Conservation (phyloP, 2,888 invertebrate species). For the Xestobium rufovillosum region DNA sequence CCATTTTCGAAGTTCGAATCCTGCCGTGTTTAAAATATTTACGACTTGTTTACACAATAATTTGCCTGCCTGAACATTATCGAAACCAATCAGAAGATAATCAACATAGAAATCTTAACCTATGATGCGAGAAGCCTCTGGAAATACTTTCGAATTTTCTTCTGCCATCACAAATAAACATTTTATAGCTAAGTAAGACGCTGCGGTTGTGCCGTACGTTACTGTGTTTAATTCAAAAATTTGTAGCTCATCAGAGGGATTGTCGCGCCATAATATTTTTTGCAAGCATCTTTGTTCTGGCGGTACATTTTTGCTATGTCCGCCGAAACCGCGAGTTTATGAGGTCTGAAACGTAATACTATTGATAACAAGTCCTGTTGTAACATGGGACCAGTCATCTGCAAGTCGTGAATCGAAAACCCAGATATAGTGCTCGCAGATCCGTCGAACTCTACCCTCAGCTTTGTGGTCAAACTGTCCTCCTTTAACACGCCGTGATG, state of each 20-base stretch:
- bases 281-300: not conserved
- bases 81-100: not conserved
- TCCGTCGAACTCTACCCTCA: not conserved
- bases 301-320: not conserved
- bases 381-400: not conserved
- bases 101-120: not conserved
- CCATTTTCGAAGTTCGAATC: not conserved
- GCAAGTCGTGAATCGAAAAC: not conserved
- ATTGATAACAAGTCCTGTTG: conserved; percentile 4
- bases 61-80: not conserved
- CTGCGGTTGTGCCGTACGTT: not conserved
- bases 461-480: not conserved
- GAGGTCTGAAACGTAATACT: not conserved
- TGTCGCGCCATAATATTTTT: not conserved
- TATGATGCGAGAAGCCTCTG: not conserved
- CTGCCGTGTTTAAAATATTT: not conserved
- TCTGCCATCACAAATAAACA: not conserved
- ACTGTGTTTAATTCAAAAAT: not conserved
- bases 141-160: not conserved
- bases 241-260: not conserved
- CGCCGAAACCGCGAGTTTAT: not conserved
- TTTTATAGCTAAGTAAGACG: not conserved
- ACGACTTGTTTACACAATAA: not conserved
- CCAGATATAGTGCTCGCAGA: not conserved
- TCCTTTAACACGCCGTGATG: not conserved